Percentiles rank a stretch among this genome's conserved stretches.
phyloP scores from a whole-genome alignment of 2,888 invertebrate genomes.

The Drosophila percnosoma region DNA sequence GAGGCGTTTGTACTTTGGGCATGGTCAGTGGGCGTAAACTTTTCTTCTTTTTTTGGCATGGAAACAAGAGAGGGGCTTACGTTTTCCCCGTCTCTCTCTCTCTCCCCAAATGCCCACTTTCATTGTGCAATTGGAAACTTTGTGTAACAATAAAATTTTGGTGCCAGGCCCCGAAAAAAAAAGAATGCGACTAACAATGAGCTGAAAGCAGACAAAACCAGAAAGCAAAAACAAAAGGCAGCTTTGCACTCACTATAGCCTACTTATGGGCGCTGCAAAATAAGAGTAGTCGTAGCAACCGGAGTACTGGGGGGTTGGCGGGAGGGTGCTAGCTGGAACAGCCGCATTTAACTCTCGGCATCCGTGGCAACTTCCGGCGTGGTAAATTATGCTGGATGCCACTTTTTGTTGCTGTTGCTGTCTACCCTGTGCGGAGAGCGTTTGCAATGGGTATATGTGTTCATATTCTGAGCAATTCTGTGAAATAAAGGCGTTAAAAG shows the following conservation, averaged over 20 bases:
- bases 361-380: constrained; percentile 60
- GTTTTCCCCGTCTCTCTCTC: neutral
- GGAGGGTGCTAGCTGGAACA: constrained; percentile 23
- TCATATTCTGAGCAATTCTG: neutral
- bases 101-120: constrained; percentile 16
- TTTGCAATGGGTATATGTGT: neutral
- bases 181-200: constrained; percentile 23
- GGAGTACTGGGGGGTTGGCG: neutral
- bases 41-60: constrained; percentile 7
- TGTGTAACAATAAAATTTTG: constrained; percentile 66
- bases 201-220: constrained; percentile 25
- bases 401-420: constrained; percentile 1
- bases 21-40: constrained; percentile 40
- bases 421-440: constrained; percentile 8
- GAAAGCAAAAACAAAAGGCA: constrained; percentile 35
- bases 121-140: constrained; percentile 68
- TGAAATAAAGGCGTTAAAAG: neutral
- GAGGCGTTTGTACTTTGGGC: constrained; percentile 34
- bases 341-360: constrained; percentile 59
- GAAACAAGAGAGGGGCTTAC: neutral
- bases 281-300: neutral
- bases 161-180: constrained; percentile 24
- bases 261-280: constrained; percentile 50
- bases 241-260: constrained; percentile 39
- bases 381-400: constrained; percentile 50